phyloP scores from a whole-genome alignment of 2,888 invertebrate species.

The Choreutis nemorana region DNA sequence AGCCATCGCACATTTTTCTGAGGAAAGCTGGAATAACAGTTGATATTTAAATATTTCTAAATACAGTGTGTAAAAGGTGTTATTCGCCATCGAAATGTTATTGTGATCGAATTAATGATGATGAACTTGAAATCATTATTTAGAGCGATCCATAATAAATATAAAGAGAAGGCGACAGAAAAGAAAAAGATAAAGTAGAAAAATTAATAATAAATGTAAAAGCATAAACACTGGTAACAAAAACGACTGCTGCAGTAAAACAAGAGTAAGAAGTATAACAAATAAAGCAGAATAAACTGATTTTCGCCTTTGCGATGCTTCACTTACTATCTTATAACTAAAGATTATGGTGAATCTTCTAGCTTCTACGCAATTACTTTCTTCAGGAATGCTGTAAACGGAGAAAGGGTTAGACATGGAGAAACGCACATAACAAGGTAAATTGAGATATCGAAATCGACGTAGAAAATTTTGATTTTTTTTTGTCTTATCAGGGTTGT shows the following conservation, averaged over 20 bases:
- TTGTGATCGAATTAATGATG: too few relatives aligned
- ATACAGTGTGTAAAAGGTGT: too few relatives aligned
- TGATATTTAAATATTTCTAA: too few relatives aligned
- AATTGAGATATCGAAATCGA: too few relatives aligned
- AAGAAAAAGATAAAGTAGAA: slow-evolving; percentile 11
- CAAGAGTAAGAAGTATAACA: slow-evolving; percentile 1
- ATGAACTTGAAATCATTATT: too few relatives aligned
- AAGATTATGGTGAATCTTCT: slow-evolving; percentile 49
- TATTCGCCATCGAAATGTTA: too few relatives aligned
- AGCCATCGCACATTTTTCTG: slow-evolving; percentile 82
- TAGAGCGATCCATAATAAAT: slow-evolving; percentile 2
- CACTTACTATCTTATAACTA: slow-evolving; percentile 69
- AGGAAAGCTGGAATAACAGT: slow-evolving; percentile 87
- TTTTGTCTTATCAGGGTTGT: too few relatives aligned
- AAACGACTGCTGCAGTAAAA: slow-evolving; percentile 15
- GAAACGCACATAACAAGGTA: slow-evolving; percentile 30
- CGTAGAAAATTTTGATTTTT: too few relatives aligned
- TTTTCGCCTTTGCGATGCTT: slow-evolving; percentile 7
- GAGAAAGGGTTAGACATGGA: slow-evolving; percentile 43
- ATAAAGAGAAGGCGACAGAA: slow-evolving; percentile 10
- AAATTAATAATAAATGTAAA: slow-evolving; percentile 8
- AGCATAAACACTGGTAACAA: slow-evolving; percentile 13
- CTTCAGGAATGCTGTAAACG: slow-evolving; percentile 80
- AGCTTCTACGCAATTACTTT: slow-evolving; percentile 74
- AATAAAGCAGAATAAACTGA: too few relatives aligned